phyloP scores from a whole-genome alignment of 2,113 vertebrate genomes.

The Coryphaenoides rupestris region DNA sequence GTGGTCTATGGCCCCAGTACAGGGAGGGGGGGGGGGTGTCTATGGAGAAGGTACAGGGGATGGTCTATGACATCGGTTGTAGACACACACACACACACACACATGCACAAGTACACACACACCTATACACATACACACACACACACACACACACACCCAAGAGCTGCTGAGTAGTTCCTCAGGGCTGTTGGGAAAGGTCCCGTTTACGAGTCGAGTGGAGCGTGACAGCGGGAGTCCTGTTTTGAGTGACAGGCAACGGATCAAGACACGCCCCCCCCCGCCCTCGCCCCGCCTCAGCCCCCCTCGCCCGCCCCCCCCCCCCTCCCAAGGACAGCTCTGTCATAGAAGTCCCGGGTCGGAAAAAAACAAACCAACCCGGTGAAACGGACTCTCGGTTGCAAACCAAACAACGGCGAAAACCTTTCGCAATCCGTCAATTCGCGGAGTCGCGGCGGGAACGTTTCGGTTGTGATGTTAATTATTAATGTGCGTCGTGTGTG shows the following conservation, averaged over 20 bases:
- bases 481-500: too few relatives aligned
- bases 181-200: constrained; percentile 38
- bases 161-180: constrained; percentile 46
- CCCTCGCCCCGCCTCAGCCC: too few relatives aligned
- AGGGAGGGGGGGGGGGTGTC: constrained; percentile 20
- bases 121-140: constrained; percentile 4
- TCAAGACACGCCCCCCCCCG: too few relatives aligned
- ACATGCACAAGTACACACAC: constrained; percentile 19
- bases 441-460: too few relatives aligned
- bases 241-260: constrained; percentile 22
- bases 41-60: background rate
- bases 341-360: background rate
- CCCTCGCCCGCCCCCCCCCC: too few relatives aligned
- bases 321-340: constrained; percentile 17
- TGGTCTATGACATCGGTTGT: background rate
- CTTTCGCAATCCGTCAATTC: too few relatives aligned
- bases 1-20: constrained; percentile 21
- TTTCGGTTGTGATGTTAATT: too few relatives aligned
- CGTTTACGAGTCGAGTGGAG: constrained; percentile 35
- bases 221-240: constrained; percentile 45
- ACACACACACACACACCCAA: constrained; percentile 14
- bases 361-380: too few relatives aligned
- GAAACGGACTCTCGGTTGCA: background rate
- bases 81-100: constrained; percentile 10
- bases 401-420: constrained; percentile 29